Percentiles rank a stretch among this genome's conserved stretches.
Evolutionary conservation across 2,113 vertebrate species (phyloP).

Genomic region (Delphinapterus leucas): DNA sequence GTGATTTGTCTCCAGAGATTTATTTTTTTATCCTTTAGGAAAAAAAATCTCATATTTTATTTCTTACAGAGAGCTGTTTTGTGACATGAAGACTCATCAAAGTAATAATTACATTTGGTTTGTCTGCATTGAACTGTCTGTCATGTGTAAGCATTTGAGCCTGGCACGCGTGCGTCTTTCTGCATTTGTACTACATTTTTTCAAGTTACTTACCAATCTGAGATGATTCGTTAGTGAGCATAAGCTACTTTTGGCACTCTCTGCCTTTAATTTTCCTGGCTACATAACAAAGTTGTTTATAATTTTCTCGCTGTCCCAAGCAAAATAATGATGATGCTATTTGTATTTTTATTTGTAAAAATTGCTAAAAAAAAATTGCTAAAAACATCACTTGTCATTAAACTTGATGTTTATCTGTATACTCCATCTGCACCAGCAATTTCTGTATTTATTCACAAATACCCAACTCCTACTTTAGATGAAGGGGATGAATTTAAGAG

Average conservation of each 20-base stretch:
- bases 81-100: constrained; percentile 72
- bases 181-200: constrained; percentile 60
- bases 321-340: constrained; percentile 38
- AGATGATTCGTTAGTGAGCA: constrained; percentile 36
- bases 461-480: not conserved
- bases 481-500: not conserved
- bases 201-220: constrained; percentile 51
- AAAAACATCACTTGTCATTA: constrained; percentile 55
- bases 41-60: constrained; percentile 70
- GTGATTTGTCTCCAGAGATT: constrained; percentile 56
- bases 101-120: constrained; percentile 79
- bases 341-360: constrained; percentile 53
- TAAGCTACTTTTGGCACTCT: constrained; percentile 15
- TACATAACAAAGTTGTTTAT: constrained; percentile 28
- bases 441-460: constrained; percentile 10
- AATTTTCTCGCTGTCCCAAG: constrained; percentile 27
- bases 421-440: not conserved
- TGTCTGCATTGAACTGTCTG: constrained; percentile 74
- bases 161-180: not conserved
- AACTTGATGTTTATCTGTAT: constrained; percentile 39
- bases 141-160: constrained; percentile 68
- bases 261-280: constrained; percentile 57
- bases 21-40: constrained; percentile 59
- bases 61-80: constrained; percentile 71
- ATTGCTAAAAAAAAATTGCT: constrained; percentile 51